These are phyloP conservation scores for Amphiprion percula DNA, from an alignment of 2,113 vertebrate genomes.

Conservation along the genomic window DNA sequence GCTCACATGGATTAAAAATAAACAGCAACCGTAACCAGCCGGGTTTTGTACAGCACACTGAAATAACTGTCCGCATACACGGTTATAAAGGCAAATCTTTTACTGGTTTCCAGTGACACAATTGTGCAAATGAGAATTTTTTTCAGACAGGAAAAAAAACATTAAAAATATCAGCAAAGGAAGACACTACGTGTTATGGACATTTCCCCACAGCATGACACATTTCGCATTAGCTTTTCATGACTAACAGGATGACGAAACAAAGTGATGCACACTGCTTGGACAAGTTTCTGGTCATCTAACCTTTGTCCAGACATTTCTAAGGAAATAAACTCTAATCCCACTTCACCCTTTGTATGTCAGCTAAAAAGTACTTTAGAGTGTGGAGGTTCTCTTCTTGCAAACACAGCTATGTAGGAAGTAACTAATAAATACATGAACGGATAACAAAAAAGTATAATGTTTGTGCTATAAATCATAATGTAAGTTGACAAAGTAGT, in stretches of 20 bases:
- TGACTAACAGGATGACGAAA: conserved; percentile 41
- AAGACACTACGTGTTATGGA: conserved; percentile 49
- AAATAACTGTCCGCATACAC: conserved; percentile 23
- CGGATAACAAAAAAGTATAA: conserved; percentile 15
- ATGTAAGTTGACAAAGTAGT: conserved; percentile 5
- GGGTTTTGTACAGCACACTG: conserved; percentile 4
- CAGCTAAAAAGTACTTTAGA: conserved; percentile 10
- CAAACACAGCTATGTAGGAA: conserved; percentile 28
- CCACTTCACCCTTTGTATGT: not conserved
- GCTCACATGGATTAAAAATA: conserved; percentile 11
- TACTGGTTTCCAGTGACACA: conserved; percentile 77
- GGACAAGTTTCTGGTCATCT: conserved; percentile 19
- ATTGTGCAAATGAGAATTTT: conserved; percentile 67
- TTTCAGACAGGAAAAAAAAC: conserved; percentile 28
- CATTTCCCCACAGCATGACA: conserved; percentile 52
- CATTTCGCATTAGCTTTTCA: conserved; percentile 31
- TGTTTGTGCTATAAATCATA: conserved; percentile 31
- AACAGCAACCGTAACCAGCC: not conserved
- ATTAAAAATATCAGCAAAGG: conserved; percentile 48
- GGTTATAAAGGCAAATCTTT: conserved; percentile 64
- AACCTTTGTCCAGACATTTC: conserved; percentile 34
- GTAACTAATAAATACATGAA: conserved; percentile 45
- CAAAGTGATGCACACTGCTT: conserved; percentile 23
- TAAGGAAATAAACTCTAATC: conserved; percentile 41
- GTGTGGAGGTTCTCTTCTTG: conserved; percentile 5